Conservation (phyloP, 2,113 vertebrate genomes). For the Eublepharis macularius region DNA sequence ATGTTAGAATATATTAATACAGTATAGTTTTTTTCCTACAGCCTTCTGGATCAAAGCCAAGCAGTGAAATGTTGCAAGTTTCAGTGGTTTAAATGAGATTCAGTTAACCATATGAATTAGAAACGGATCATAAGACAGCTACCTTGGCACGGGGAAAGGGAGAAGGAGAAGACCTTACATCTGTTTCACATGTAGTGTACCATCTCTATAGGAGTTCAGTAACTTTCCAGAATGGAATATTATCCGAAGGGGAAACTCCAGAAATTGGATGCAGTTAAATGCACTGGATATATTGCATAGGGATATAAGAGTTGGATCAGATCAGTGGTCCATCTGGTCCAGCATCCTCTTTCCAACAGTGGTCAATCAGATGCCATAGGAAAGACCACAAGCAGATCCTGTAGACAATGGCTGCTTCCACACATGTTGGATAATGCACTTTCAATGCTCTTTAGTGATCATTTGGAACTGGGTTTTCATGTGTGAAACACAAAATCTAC, state of each 20-base stretch:
- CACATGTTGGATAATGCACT: no score
- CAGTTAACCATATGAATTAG: constrained; percentile 12
- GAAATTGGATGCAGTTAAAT: neutral
- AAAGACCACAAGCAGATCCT: no score
- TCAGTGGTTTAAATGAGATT: constrained; percentile 19
- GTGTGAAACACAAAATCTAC: no score
- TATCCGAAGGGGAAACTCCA: neutral
- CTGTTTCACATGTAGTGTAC: constrained; percentile 27
- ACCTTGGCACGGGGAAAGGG: constrained; percentile 15
- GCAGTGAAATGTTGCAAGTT: neutral
- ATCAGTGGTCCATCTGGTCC: no score
- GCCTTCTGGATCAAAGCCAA: constrained; percentile 4
- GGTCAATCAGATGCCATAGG: no score
- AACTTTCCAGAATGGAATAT: neutral
- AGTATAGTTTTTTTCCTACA: neutral
- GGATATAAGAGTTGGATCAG: no score
- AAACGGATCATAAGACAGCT: constrained; percentile 37
- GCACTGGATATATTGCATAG: neutral
- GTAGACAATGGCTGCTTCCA: no score
- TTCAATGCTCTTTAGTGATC: no score
- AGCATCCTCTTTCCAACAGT: no score
- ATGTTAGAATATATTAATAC: constrained; percentile 4
- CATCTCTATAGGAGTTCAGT: neutral
- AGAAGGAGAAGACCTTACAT: constrained; percentile 1
- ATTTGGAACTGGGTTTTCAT: no score